Percentiles rank a stretch among this genome's conserved stretches.
These are phyloP conservation scores for Synodontis membranacea DNA, from an alignment of 2,113 vertebrate species.

Conservation along the genomic window DNA sequence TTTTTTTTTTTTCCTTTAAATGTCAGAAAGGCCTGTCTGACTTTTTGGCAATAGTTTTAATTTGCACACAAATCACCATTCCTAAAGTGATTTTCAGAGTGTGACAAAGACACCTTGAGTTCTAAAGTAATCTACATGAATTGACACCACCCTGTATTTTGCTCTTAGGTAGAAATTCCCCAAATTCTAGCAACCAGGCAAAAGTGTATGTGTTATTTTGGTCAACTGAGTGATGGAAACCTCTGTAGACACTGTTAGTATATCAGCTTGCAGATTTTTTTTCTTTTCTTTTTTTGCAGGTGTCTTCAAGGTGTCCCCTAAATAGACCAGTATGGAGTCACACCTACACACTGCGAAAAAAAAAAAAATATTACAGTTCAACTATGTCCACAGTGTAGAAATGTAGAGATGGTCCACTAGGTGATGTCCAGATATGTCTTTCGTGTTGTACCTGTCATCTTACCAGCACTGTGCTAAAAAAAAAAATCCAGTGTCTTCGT, in stretches of 20 bases:
- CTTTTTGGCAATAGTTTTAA: background rate
- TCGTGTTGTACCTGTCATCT: conserved; percentile 38
- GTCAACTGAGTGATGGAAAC: background rate
- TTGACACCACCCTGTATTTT: background rate
- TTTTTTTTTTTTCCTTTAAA: background rate
- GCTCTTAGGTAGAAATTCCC: background rate
- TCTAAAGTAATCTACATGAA: background rate
- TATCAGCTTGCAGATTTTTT: background rate
- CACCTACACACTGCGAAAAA: background rate
- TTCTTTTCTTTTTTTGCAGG: background rate
- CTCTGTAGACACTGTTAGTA: background rate
- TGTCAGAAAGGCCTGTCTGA: background rate
- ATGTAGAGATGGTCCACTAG: conserved; percentile 37
- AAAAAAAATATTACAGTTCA: conserved; percentile 1
- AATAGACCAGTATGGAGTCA: background rate
- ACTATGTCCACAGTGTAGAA: conserved; percentile 24
- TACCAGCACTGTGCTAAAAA: conserved; percentile 28
- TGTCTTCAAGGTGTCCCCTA: background rate
- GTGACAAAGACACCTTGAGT: background rate
- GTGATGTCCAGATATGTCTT: conserved; percentile 40
- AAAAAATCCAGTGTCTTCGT: conserved; percentile 22
- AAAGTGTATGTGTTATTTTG: background rate
- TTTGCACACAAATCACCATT: background rate
- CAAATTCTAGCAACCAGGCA: background rate
- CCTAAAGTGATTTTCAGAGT: background rate